Conservation (phyloP, 2,888 invertebrate species). For the Nymphalis c-album region DNA sequence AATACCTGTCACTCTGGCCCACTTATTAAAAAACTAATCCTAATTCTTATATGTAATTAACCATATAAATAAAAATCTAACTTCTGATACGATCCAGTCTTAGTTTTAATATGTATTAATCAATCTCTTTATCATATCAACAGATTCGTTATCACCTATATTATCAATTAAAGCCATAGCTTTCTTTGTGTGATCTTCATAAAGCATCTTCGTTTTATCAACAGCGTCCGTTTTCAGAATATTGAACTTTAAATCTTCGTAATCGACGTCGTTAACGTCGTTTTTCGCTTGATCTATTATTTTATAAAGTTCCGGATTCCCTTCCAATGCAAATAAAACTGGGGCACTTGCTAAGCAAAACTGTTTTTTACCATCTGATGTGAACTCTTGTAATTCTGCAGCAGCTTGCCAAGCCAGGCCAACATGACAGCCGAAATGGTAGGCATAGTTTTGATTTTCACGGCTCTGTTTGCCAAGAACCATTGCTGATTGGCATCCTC, state of each 20-base stretch:
- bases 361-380: constrained; percentile 83
- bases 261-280: constrained; percentile 85
- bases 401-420: constrained; percentile 91
- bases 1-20: no score
- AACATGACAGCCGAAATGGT: constrained; percentile 90
- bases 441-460: constrained; percentile 86
- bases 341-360: constrained; percentile 91
- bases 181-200: constrained; percentile 69
- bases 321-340: constrained; percentile 90
- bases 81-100: no score
- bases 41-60: no score
- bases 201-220: constrained; percentile 66
- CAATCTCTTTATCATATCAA: constrained; percentile 73
- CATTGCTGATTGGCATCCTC: constrained; percentile 90
- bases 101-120: constrained; percentile 25
- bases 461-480: constrained; percentile 87
- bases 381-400: constrained; percentile 66
- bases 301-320: constrained; percentile 86
- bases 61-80: no score
- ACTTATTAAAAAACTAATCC: no score
- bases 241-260: constrained; percentile 80
- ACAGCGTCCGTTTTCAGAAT: constrained; percentile 73
- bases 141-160: constrained; percentile 69
- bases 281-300: constrained; percentile 83
- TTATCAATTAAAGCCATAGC: constrained; percentile 66